Evolutionary conservation across 2,113 vertebrate species (phyloP).

Genomic region (Gallinago media): DNA sequence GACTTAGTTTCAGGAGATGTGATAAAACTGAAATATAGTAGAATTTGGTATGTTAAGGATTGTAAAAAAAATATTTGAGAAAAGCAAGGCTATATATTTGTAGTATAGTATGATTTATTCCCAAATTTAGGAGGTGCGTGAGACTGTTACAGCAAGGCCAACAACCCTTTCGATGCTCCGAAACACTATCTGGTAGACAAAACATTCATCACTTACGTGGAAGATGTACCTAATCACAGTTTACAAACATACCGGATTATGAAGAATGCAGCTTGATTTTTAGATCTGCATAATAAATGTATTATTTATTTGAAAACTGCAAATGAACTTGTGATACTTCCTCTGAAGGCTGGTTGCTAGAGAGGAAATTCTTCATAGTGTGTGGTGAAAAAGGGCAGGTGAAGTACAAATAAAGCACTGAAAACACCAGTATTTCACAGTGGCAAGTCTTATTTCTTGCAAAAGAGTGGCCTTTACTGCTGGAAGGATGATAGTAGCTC

Average conservation of each 20-base stretch:
- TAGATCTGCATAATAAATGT: background rate
- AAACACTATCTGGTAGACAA: background rate
- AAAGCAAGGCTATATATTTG: background rate
- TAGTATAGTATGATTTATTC: background rate
- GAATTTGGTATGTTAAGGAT: background rate
- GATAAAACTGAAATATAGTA: background rate
- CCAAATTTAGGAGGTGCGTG: background rate
- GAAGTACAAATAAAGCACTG: background rate
- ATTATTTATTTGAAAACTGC: background rate
- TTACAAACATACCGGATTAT: accelerated
- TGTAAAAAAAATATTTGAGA: background rate
- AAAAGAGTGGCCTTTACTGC: background rate
- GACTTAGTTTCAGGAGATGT: background rate
- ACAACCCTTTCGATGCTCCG: background rate
- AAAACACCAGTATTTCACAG: background rate
- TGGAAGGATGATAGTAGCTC: background rate
- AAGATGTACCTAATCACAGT: background rate
- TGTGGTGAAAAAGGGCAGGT: background rate
- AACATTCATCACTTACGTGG: background rate
- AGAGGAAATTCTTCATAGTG: background rate
- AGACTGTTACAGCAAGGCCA: background rate
- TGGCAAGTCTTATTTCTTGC: background rate
- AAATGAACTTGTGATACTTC: background rate
- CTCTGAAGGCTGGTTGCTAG: background rate
- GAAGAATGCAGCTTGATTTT: background rate